These are phyloP conservation scores for Lysandra bellargus DNA, from an alignment of 2,888 invertebrate species.

Conservation along the genomic window DNA sequence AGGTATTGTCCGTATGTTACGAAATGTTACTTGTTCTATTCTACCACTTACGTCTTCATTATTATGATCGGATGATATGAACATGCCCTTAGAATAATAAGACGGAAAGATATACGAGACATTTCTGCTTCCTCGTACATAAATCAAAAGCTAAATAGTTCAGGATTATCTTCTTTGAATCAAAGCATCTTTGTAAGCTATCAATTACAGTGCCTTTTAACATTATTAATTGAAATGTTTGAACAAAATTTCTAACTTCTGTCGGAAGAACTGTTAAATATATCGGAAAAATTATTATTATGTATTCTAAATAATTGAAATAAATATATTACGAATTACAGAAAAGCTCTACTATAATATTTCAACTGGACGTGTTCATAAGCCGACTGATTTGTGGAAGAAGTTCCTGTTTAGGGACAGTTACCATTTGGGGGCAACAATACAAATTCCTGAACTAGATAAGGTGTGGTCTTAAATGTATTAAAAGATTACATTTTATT, in stretches of 20 bases:
- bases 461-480: not conserved
- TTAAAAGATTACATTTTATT: not conserved
- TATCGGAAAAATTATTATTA: too few relatives aligned
- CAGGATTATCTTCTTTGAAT: not conserved
- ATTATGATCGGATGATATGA: not conserved
- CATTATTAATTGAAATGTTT: not conserved
- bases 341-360: too few relatives aligned
- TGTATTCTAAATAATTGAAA: too few relatives aligned
- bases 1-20: too few relatives aligned
- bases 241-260: not conserved
- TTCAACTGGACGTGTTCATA: too few relatives aligned
- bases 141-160: conserved; percentile 19
- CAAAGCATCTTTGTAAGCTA: not conserved
- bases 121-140: not conserved
- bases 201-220: not conserved
- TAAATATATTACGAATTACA: too few relatives aligned
- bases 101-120: not conserved
- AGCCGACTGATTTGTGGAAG: not conserved
- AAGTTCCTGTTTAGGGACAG: not conserved
- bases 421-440: not conserved
- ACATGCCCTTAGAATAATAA: not conserved
- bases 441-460: not conserved
- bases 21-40: too few relatives aligned
- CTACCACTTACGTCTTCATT: too few relatives aligned
- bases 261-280: too few relatives aligned